Conservation (phyloP, 2,797 vertebrate genomes). For the Clarias platycephalus region DNA sequence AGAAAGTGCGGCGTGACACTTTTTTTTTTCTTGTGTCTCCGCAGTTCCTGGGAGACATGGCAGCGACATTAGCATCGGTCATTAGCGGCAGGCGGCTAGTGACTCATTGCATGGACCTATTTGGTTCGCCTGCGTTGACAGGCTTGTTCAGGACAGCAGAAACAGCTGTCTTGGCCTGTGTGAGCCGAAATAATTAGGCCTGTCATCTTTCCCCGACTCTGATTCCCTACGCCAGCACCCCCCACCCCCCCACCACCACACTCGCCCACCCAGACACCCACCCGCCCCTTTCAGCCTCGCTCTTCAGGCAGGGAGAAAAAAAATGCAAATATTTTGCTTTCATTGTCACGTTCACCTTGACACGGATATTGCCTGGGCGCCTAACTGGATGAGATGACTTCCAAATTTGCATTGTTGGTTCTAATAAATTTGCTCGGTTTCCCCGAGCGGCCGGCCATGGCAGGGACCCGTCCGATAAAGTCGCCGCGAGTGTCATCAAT, state of each 20-base stretch:
- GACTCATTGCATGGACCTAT: conserved; percentile 93
- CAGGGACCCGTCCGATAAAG: conserved; percentile 99
- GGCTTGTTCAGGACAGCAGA: conserved; percentile 99
- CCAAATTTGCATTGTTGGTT: conserved; percentile 99
- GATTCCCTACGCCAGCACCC: conserved; percentile 77
- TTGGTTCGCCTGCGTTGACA: conserved; percentile 98
- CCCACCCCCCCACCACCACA: neutral
- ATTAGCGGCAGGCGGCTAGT: conserved; percentile 97
- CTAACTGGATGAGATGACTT: conserved; percentile 99
- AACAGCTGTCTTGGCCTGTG: conserved; percentile 99
- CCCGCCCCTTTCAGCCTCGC: conserved; percentile 85
- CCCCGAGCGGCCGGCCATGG: conserved; percentile 77
- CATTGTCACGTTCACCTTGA: conserved; percentile 99
- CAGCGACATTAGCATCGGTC: conserved; percentile 99
- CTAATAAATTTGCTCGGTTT: conserved; percentile 99
- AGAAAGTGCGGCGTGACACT: conserved; percentile 88
- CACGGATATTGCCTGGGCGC: conserved; percentile 99
- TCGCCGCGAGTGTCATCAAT: conserved; percentile 99
- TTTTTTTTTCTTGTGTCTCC: conserved; percentile 57
- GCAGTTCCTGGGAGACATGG: conserved; percentile 83
- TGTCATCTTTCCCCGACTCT: conserved; percentile 95
- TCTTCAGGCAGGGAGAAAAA: conserved; percentile 67
- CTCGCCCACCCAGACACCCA: conserved; percentile 62
- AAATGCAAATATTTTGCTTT: conserved; percentile 99
- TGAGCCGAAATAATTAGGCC: conserved; percentile 99